Evolutionary conservation across 2,888 invertebrate species (phyloP), one percentile per base, ranked within the genome.

Genomic region (Zaprionus lineosus): DNA sequence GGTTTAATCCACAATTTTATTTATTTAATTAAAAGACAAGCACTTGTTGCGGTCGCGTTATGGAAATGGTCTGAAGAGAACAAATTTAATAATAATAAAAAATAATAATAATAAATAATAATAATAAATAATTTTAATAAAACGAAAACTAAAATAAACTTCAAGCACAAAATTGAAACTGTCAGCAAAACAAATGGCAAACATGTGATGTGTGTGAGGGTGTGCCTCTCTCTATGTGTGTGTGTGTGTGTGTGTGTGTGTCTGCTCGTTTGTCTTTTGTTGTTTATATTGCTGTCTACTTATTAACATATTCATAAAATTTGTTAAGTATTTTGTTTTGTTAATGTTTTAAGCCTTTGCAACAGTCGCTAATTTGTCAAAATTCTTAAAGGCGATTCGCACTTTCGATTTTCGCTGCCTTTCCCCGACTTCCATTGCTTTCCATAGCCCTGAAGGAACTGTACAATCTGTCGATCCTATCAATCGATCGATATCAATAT

Each of bases 121-220:
- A 62, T 21, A 37, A 66, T 39, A 62, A n/a, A n/a, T n/a, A n/a
- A n/a, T n/a, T n/a, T n/a, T n/a, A n/a, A n/a, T n/a, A n/a, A n/a
- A n/a, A n/a, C n/a, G n/a, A n/a, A n/a, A n/a, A n/a, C n/a, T n/a
- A n/a, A n/a, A n/a, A n/a, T n/a, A n/a, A n/a, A n/a, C n/a, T n/a
- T n/a, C n/a, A n/a, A n/a, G n/a, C n/a, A n/a, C n/a, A n/a, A n/a
- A n/a, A n/a, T n/a, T n/a, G n/a, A n/a, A 48, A 36, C 39, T 67
- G 67, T 64, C 53, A 63, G 58, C 39, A 43, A 53, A 79, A 79
- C 59, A 71, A 81, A 84, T 84, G 74, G 52, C 52, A 59, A 67
- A 43, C 79, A 79, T 79, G 79, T 79, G 79, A 84, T 46, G 41
- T 64, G 26, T 37, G n/a, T n/a, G n/a, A n/a, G n/a, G n/a, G n/a